Evolutionary conservation across 2,888 invertebrate species (phyloP), one percentile per base, ranked within the genome.

Genomic region (Cremastinae sp.): DNA sequence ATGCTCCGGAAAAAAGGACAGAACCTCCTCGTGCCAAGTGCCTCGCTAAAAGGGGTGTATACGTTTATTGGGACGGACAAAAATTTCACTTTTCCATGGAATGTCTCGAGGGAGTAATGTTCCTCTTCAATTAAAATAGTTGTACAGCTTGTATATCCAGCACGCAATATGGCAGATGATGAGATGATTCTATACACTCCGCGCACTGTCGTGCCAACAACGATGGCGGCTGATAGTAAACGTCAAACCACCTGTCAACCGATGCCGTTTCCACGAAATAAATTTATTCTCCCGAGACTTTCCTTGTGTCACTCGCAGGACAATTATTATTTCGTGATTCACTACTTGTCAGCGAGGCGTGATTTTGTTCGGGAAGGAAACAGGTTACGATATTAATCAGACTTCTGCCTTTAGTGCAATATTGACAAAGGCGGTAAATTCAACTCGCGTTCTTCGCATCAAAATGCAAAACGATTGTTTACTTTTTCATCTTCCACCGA

Each of bases 201-300:
- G 74, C 66, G 12, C 20, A n/a, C 28, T 49, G 14, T 14, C 51
- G n/a, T 70, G 74, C 71, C 76, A 78, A 81, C 81, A 79, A 81
- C 79, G 78, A 83, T 77, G 80, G 78, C 79, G 77, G 74, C 79
- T 70, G 74, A 78, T 74, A n/a, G n/a, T n/a, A 80, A 83, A 84
- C 78, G 83, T 83, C 82, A 84, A 84, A 82, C 82, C 82, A 84
- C 83, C 81, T 84, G 83, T 84, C 81, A 81, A 81, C 71, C 66
- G 28, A 49, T 49, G n/a, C 7, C 43, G 14, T 12, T 41, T 45
- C 16, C 54, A 45, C 18, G 47, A 62, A 71, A 74, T 34, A 45
- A 14, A 16, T 18, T 12, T 14, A 9, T n/a, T 53, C 22, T 7
- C 47, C 34, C 3, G 14, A 38, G 12, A 43, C 5, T 10, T 34